Conservation (phyloP, 2,113 vertebrate species). For the Pomatorhinus ruficollis region DNA sequence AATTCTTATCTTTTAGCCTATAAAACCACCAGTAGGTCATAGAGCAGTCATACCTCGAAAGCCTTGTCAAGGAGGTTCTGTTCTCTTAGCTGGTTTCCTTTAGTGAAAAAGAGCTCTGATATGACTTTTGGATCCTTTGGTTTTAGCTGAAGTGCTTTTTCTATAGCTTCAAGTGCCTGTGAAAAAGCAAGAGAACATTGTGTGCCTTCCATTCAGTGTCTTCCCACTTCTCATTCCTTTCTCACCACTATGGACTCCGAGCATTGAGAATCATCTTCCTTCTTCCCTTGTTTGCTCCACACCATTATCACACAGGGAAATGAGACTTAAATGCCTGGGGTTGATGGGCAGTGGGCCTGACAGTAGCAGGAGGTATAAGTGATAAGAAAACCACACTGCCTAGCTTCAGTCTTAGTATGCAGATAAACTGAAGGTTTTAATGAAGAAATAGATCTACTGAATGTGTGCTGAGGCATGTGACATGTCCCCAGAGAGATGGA, state of each 20-base stretch:
- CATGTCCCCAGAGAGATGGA: neutral
- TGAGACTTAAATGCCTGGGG: neutral
- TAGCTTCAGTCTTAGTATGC: neutral
- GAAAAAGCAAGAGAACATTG: neutral
- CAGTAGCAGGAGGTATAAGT: neutral
- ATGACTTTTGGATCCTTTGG: slow-evolving; percentile 83
- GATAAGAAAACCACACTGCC: neutral
- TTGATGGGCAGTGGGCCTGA: neutral
- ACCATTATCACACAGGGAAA: neutral
- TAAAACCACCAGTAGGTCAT: neutral
- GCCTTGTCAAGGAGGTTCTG: slow-evolving; percentile 88
- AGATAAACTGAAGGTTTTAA: neutral
- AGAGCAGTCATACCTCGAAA: slow-evolving; percentile 80
- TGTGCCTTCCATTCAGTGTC: neutral
- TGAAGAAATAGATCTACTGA: neutral
- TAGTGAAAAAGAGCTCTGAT: slow-evolving; percentile 91
- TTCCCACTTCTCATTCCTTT: neutral
- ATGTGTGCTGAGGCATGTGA: neutral
- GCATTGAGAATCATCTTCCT: neutral
- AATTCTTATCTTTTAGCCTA: neutral
- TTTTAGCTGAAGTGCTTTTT: slow-evolving; percentile 86
- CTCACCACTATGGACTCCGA: neutral
- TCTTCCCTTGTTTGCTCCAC: neutral
- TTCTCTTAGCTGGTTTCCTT: slow-evolving; percentile 92
- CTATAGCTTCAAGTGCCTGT: slow-evolving; percentile 86